Conservation (phyloP, 2,797 vertebrate species). For the Dermochelys coriacea region DNA sequence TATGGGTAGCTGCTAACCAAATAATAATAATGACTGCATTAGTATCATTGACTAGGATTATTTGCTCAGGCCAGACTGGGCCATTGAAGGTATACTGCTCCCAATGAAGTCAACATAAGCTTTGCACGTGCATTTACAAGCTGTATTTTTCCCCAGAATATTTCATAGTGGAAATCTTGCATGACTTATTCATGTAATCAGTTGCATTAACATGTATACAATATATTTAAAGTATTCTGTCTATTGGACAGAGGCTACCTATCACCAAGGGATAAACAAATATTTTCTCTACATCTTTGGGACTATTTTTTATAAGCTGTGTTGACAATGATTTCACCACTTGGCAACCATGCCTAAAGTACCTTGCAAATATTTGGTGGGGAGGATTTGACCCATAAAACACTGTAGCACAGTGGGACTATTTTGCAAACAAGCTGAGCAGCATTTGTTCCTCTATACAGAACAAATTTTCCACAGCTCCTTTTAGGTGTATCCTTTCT, state of each 20-base stretch:
- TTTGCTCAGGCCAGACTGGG: neutral
- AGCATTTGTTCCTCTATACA: neutral
- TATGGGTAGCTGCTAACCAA: neutral
- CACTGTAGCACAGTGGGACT: accelerated
- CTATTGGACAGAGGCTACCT: neutral
- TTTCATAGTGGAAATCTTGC: neutral
- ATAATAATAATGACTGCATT: neutral
- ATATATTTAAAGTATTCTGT: neutral
- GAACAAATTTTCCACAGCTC: neutral
- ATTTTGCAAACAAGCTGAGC: neutral
- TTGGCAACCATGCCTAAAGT: neutral
- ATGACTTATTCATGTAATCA: neutral
- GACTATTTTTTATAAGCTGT: neutral
- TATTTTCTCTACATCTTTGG: neutral
- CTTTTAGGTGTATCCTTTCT: neutral
- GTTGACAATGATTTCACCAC: neutral
- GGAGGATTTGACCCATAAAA: neutral
- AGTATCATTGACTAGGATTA: neutral
- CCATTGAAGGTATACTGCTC: neutral
- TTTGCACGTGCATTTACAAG: neutral
- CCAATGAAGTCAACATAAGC: neutral
- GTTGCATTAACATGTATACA: accelerated
- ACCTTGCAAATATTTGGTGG: neutral
- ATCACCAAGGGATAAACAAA: neutral
- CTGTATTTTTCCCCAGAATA: neutral